Conservation (phyloP, 2,113 vertebrate species). For the Thamnaconus septentrionalis region DNA sequence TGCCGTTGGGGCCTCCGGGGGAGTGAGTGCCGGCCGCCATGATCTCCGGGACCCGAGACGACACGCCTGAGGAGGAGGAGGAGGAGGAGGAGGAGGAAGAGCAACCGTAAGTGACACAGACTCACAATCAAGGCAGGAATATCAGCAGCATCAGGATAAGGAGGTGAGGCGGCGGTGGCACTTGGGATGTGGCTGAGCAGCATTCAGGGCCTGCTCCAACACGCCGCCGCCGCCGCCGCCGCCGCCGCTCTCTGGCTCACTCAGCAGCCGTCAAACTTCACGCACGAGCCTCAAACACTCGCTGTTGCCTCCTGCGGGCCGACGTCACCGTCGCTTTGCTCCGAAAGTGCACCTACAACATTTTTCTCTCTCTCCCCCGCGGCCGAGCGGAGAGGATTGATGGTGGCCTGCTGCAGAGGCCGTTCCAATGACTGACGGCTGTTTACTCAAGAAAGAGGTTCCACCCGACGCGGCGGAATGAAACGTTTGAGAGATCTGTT, state of each 20-base stretch:
- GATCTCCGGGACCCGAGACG: conserved; percentile 87
- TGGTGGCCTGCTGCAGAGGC: too few species aligned
- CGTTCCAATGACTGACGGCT: too few species aligned
- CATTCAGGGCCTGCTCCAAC: conserved; percentile 54
- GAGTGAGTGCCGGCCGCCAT: conserved; percentile 94
- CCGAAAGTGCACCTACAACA: not conserved
- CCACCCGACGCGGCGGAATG: too few species aligned
- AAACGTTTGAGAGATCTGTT: too few species aligned
- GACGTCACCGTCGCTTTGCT: conserved; percentile 19
- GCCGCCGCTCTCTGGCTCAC: not conserved
- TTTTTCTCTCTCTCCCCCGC: not conserved
- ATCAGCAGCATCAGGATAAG: too few species aligned
- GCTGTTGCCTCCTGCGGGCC: conserved; percentile 9
- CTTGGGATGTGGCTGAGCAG: conserved; percentile 37
- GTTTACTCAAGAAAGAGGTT: too few species aligned
- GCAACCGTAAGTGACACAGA: not conserved
- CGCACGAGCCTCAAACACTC: conserved; percentile 2
- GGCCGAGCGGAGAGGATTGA: not conserved
- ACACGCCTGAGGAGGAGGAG: conserved; percentile 80
- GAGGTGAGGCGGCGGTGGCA: conserved; percentile 16
- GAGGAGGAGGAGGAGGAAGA: not conserved
- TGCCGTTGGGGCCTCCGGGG: conserved; percentile 95
- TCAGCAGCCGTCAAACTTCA: conserved; percentile 39
- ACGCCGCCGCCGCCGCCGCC: conserved; percentile 4
- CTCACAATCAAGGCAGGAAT: not conserved